Evolutionary conservation across 2,888 invertebrate species (phyloP).

Genomic region (Spilarctia lutea): DNA sequence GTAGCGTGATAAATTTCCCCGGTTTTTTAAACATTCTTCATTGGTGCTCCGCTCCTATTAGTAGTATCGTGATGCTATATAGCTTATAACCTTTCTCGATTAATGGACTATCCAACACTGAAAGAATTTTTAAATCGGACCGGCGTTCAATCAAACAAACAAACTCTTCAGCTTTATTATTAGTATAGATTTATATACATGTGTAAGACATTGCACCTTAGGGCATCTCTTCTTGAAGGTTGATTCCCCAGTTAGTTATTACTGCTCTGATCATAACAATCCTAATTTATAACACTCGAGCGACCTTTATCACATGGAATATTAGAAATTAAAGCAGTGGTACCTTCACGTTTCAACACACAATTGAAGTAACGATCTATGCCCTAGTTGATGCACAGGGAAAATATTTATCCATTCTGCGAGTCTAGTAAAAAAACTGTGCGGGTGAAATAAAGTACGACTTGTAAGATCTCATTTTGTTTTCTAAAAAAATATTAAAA

Average conservation of each 20-base stretch:
- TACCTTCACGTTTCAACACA: slow-evolving; percentile 31
- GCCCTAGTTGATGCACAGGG: slow-evolving; percentile 29
- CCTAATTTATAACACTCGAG: neutral
- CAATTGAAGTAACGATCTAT: slow-evolving; percentile 39
- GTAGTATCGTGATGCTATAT: too few species aligned
- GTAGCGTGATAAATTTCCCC: too few species aligned
- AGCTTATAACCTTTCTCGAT: too few species aligned
- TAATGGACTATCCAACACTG: too few species aligned
- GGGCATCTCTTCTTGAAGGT: neutral
- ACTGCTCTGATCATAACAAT: neutral
- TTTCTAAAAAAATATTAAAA: too few species aligned
- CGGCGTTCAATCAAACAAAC: too few species aligned
- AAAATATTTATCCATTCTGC: slow-evolving; percentile 18
- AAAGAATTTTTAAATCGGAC: too few species aligned
- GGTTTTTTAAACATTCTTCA: too few species aligned
- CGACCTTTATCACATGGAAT: slow-evolving; percentile 23
- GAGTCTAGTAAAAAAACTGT: neutral
- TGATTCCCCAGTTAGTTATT: neutral
- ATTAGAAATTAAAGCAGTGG: slow-evolving; percentile 40
- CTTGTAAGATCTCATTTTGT: too few species aligned
- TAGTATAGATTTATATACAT: neutral
- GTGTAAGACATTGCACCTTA: neutral
- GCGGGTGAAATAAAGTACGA: neutral
- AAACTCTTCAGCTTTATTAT: too few species aligned
- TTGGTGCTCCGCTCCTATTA: too few species aligned